These are phyloP conservation scores for Clistopyga incitator DNA, from an alignment of 2,888 invertebrate species.

Conservation along the genomic window DNA sequence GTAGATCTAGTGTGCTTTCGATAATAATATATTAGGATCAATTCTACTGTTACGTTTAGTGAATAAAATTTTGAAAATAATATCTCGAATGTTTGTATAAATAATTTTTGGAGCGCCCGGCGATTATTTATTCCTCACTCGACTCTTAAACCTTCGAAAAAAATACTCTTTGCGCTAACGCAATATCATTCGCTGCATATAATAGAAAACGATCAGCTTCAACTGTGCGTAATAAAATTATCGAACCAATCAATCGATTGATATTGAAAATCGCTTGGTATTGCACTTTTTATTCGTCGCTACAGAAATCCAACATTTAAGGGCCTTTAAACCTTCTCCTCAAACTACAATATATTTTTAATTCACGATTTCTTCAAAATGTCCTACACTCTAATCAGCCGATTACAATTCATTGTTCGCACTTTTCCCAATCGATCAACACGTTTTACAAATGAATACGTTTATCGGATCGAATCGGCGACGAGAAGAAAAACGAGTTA, in stretches of 20 bases:
- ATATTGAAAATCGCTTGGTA: background rate
- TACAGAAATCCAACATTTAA: background rate
- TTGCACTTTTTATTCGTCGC: conserved; percentile 1
- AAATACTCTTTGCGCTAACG: background rate
- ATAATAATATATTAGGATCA: conserved; percentile 70
- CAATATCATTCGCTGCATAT: conserved; percentile 35
- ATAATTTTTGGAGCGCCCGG: conserved; percentile 12
- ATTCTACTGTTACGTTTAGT: conserved; percentile 68
- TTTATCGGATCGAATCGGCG: too few relatives aligned
- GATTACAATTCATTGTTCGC: too few relatives aligned
- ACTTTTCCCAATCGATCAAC: background rate
- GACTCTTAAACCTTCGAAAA: background rate
- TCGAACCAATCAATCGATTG: conserved; percentile 1
- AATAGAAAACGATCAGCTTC: conserved; percentile 50
- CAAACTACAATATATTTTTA: background rate
- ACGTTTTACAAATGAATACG: too few relatives aligned
- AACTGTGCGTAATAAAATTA: conserved; percentile 49
- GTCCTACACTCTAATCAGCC: background rate
- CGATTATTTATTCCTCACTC: background rate
- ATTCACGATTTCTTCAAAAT: background rate
- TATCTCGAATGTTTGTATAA: conserved; percentile 39
- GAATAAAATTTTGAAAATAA: conserved; percentile 67
- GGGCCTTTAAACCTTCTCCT: background rate
- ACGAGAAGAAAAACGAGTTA: too few relatives aligned
- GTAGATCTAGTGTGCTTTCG: conserved; percentile 66